phyloP scores from a whole-genome alignment of 2,888 invertebrate species.

The Mongoloraphidia duomilia region DNA sequence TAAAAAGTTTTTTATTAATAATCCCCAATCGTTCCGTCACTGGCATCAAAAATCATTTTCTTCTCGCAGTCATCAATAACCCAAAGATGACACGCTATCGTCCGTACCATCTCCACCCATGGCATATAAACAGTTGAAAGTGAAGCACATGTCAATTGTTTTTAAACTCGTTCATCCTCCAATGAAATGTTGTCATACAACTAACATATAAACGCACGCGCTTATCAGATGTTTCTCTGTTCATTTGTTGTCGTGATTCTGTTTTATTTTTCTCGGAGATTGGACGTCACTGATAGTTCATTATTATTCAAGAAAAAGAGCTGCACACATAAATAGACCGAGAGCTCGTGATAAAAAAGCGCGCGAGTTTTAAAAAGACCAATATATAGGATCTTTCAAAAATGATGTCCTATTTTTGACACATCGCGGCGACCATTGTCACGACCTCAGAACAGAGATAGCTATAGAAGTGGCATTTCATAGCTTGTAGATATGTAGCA shows the following conservation, averaged over 20 bases:
- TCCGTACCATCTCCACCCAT: neutral
- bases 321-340: too few relatives aligned
- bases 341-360: too few relatives aligned
- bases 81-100: constrained; percentile 23
- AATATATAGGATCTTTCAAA: too few relatives aligned
- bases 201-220: constrained; percentile 8
- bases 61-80: constrained; percentile 24
- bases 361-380: too few relatives aligned
- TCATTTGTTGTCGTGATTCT: constrained; percentile 15
- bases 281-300: constrained; percentile 5
- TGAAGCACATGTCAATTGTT: constrained; percentile 26
- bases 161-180: constrained; percentile 21
- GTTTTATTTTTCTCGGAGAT: constrained; percentile 9
- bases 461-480: too few relatives aligned
- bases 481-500: too few relatives aligned
- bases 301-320: too few relatives aligned
- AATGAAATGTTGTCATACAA: constrained; percentile 31
- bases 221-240: constrained; percentile 25
- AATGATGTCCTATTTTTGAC: too few relatives aligned
- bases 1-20: too few relatives aligned
- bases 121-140: constrained; percentile 14
- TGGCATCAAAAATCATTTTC: neutral
- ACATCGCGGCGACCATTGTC: too few relatives aligned
- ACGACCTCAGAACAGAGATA: too few relatives aligned
- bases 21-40: too few relatives aligned